Percentiles rank a stretch among this genome's conserved stretches.
These are phyloP conservation scores for Meandrina meandrites DNA, from an alignment of 92 coral and sea anemone genomes.

Conservation along the genomic window DNA sequence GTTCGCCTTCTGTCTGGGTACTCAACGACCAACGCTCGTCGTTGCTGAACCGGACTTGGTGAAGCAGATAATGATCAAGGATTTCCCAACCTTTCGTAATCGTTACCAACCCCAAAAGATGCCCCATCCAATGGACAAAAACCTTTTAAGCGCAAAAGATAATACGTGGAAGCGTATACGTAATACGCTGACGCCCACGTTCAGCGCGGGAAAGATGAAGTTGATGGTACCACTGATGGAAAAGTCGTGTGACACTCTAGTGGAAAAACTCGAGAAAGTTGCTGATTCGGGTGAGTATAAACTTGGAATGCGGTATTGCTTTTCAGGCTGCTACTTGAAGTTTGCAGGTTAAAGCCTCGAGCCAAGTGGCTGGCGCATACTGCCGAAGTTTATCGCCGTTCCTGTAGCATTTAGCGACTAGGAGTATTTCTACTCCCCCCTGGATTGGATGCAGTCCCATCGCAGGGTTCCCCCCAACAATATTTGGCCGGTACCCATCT, in stretches of 20 bases:
- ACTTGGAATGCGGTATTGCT: background rate
- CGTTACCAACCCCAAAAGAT: constrained; percentile 11
- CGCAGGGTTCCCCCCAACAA: too few species aligned
- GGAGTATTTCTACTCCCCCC: too few species aligned
- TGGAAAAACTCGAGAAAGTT: constrained; percentile 55
- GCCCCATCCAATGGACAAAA: background rate
- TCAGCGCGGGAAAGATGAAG: constrained; percentile 68
- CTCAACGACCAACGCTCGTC: constrained; percentile 56
- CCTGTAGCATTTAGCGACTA: too few species aligned
- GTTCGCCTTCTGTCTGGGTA: constrained; percentile 60
- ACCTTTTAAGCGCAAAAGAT: constrained; percentile 33
- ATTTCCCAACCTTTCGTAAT: constrained; percentile 60
- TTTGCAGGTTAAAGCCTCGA: too few species aligned
- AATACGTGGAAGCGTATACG: constrained; percentile 74
- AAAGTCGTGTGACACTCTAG: constrained; percentile 52
- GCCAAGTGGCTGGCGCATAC: too few species aligned
- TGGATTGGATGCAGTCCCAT: too few species aligned
- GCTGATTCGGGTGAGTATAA: constrained; percentile 60
- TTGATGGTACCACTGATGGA: constrained; percentile 64
- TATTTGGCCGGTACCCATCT: too few species aligned
- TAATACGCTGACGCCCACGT: constrained; percentile 64
- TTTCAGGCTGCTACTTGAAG: too few species aligned
- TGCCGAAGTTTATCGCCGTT: too few species aligned
- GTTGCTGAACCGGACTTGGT: constrained; percentile 74
- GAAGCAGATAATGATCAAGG: constrained; percentile 64